Conservation (phyloP, 2,113 vertebrate genomes). For the Thunnus thynnus region DNA sequence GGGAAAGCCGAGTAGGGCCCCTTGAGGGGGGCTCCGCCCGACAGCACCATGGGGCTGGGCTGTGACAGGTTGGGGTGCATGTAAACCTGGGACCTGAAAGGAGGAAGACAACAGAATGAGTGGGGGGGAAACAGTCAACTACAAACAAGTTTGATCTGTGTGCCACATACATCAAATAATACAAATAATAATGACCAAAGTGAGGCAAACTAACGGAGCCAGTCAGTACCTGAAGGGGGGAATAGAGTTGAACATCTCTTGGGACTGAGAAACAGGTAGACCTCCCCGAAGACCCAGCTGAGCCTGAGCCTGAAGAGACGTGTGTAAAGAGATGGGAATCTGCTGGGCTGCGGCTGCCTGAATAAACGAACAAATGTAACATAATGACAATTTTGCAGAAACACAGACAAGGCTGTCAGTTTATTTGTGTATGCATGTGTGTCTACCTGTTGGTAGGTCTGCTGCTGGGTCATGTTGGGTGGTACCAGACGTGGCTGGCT, state of each 20-base stretch:
- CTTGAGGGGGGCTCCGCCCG: conserved; percentile 93
- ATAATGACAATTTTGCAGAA: conserved; percentile 2
- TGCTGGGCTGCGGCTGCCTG: conserved; percentile 97
- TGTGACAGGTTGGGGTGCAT: conserved; percentile 99
- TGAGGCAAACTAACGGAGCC: not conserved
- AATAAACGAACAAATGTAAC: conserved; percentile 11
- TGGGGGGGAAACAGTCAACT: not conserved
- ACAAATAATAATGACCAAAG: not conserved
- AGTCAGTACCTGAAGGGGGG: conserved; percentile 92
- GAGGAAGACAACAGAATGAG: conserved; percentile 4
- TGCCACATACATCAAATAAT: not conserved
- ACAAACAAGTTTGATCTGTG: not conserved
- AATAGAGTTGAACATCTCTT: conserved; percentile 98
- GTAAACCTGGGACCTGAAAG: conserved; percentile 95
- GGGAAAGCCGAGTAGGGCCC: conserved; percentile 95
- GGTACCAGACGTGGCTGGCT: conserved; percentile 97
- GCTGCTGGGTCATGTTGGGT: conserved; percentile 96
- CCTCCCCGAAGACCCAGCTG: conserved; percentile 95
- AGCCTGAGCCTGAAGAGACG: conserved; percentile 96
- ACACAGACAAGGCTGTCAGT: not conserved
- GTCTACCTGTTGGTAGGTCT: conserved; percentile 95
- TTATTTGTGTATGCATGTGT: not conserved
- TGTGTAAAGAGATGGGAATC: conserved; percentile 97
- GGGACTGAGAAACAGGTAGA: conserved; percentile 96
- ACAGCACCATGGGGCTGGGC: conserved; percentile 95